Conservation (phyloP, 2,888 invertebrate species). For the Noctua janthina region DNA sequence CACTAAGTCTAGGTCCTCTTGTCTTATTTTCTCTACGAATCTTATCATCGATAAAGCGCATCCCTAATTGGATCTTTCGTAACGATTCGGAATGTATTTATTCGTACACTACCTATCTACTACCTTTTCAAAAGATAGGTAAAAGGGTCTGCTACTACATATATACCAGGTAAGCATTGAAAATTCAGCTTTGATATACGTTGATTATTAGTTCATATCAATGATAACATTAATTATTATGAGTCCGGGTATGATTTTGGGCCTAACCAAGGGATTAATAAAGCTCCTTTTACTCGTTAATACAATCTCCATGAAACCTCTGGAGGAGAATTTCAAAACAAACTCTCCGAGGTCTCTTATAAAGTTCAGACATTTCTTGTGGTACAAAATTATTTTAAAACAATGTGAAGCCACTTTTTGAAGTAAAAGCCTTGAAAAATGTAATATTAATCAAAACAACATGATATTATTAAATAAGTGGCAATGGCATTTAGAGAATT, state of each 20-base stretch:
- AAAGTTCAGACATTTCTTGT: conserved; percentile 25
- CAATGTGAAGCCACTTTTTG: conserved; percentile 6
- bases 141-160: not conserved
- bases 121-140: not conserved
- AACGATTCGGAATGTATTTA: not conserved
- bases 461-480: not conserved
- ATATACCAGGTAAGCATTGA: not conserved
- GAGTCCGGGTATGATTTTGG: not conserved
- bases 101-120: too few species aligned
- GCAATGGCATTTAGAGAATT: not conserved
- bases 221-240: not conserved
- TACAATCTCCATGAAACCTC: not conserved
- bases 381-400: conserved; percentile 35
- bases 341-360: not conserved
- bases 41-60: not conserved
- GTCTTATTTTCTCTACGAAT: not conserved
- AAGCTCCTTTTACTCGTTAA: not conserved
- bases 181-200: not conserved
- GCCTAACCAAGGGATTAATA: not conserved
- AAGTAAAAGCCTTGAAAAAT: too few species aligned
- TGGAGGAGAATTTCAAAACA: conserved; percentile 11
- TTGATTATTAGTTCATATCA: not conserved
- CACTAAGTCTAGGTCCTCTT: not conserved
- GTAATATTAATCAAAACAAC: not conserved
- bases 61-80: not conserved